phyloP scores from a whole-genome alignment of 2,797 vertebrate species.

The Lagocephalus sceleratus region DNA sequence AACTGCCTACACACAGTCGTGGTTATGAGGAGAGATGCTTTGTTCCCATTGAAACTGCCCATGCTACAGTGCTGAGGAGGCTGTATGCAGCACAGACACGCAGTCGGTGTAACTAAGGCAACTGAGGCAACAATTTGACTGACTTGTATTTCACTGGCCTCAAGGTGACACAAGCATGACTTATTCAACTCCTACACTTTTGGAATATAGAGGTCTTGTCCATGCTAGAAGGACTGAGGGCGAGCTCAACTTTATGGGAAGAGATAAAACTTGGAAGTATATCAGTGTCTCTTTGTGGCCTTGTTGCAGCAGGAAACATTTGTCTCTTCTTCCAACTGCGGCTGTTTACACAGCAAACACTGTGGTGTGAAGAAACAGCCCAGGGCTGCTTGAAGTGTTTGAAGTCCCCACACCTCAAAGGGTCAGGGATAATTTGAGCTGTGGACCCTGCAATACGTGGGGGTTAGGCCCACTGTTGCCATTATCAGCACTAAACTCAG shows the following conservation, averaged over 20 bases:
- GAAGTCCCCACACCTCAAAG: constrained; percentile 19
- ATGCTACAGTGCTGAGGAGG: too few relatives aligned
- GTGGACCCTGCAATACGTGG: constrained; percentile 17
- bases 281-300: constrained; percentile 10
- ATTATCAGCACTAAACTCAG: constrained; percentile 17
- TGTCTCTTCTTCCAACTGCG: constrained; percentile 15
- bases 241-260: background rate
- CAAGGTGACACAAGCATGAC: constrained; percentile 16
- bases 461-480: constrained; percentile 16
- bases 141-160: constrained; percentile 1
- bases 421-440: constrained; percentile 25
- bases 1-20: too few relatives aligned
- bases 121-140: constrained; percentile 6
- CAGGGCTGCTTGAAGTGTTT: constrained; percentile 28
- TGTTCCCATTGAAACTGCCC: too few relatives aligned
- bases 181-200: constrained; percentile 3
- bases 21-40: too few relatives aligned
- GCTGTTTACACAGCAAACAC: constrained; percentile 6
- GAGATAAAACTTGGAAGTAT: constrained; percentile 6
- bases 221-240: background rate
- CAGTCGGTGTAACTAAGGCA: constrained; percentile 5
- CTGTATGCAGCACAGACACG: too few relatives aligned
- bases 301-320: constrained; percentile 17
- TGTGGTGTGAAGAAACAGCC: constrained; percentile 29
- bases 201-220: too few relatives aligned